Base-by-base conservation (phyloP, 92 coral and sea anemone species). In the Nematostella vectensis region DNA sequence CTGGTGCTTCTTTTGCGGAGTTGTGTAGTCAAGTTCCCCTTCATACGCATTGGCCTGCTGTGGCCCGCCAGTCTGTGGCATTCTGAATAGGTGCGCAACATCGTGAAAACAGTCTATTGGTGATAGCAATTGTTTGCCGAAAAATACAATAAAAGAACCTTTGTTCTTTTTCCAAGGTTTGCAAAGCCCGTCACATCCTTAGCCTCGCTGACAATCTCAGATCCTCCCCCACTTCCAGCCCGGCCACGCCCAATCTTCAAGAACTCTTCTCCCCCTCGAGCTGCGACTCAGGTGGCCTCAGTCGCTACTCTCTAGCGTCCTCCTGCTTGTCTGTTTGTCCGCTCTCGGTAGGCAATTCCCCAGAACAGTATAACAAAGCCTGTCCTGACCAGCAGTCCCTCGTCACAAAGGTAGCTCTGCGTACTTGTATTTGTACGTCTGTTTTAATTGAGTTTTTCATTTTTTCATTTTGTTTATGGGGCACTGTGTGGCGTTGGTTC, bases 131-230 rank as follows among this genome's bases (percentile, higher is more conserved):
- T n/a, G n/a, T n/a, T n/a, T n/a, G n/a, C n/a, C n/a, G n/a, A n/a
- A n/a, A n/a, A n/a, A n/a, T n/a, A n/a, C n/a, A n/a, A n/a, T n/a
- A n/a, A n/a, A n/a, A n/a, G n/a, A n/a, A n/a, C n/a, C n/a, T 33
- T 15, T 15, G 15, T 33, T 33, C 40, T 6, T 6, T 33, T 33
- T 33, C 22, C 47, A 11, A 93, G 99, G 99, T 93, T 21, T 82
- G 79, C 45, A 93, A 86, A 65, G 83, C 95, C 24, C 91, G 99
- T 23, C 99, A 93, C 31, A 72, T 93, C 50, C 71, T 93, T 39
- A 49, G 57, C 8, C 69, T 93, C 23, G 93, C 88, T 11, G 78
- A 86, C 43, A 71, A 69, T 47, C 77, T 93, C 31, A 71, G 72
- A 39, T 68, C 79, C 44, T 77, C 85, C 3, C 83, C 78, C 40